Conservation (phyloP, 2,113 vertebrate genomes). For the Cyphomyrus plagiostoma region DNA sequence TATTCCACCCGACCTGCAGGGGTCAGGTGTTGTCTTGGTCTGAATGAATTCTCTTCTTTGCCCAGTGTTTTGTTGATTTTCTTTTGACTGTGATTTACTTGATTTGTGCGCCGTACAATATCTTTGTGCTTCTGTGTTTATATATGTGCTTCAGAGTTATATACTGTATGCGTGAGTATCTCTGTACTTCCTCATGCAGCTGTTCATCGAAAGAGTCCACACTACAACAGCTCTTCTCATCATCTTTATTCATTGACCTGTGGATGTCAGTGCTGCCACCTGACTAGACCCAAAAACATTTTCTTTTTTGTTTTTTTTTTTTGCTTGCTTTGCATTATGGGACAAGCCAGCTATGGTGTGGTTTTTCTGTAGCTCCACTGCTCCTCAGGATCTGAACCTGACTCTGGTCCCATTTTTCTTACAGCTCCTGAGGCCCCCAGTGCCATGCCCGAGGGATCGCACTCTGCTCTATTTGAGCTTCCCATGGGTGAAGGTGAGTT, state of each 20-base stretch:
- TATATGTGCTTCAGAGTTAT: neutral
- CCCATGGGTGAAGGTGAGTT: constrained; percentile 70
- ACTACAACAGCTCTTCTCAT: neutral
- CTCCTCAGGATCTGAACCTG: constrained; percentile 14
- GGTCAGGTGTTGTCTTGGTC: neutral
- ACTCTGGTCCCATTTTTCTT: constrained; percentile 33
- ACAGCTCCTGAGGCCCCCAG: constrained; percentile 51
- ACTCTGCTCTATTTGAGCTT: constrained; percentile 49
- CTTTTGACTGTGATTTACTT: neutral
- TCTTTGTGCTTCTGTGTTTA: too few relatives aligned
- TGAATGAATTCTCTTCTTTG: neutral
- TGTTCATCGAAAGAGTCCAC: neutral
- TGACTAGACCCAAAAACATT: neutral
- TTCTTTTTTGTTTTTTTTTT: too few relatives aligned
- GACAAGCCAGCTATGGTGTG: neutral
- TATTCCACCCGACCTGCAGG: neutral
- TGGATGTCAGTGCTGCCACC: neutral
- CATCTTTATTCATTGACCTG: neutral
- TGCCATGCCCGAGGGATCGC: constrained; percentile 67
- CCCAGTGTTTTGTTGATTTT: too few relatives aligned
- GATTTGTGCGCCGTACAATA: neutral
- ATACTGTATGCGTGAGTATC: neutral
- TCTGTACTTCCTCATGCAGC: neutral
- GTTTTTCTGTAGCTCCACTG: neutral
- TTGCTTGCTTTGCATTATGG: neutral